Evolutionary conservation across 2,888 invertebrate genomes (phyloP).

Genomic region (Lampropteryx suffumata): DNA sequence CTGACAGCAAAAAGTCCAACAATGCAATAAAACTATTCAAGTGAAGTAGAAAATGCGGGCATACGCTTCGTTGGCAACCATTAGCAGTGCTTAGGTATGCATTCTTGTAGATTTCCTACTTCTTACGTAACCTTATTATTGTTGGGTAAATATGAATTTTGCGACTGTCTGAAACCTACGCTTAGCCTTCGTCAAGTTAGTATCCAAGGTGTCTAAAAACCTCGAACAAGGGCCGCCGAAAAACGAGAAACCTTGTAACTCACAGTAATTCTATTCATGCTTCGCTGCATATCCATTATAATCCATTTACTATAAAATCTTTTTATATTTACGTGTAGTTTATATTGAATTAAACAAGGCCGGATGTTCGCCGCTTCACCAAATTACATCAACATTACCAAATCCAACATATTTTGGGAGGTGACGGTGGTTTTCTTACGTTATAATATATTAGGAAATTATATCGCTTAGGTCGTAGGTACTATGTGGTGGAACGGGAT

Average conservation of each 20-base stretch:
- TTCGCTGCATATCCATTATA: slow-evolving; percentile 56
- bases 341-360: slow-evolving; percentile 59
- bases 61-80: slow-evolving; percentile 8
- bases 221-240: not conserved
- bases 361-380: slow-evolving; percentile 57
- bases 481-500: too few species aligned
- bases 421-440: not conserved
- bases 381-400: slow-evolving; percentile 58
- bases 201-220: not conserved
- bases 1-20: slow-evolving; percentile 22
- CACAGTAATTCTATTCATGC: slow-evolving; percentile 48
- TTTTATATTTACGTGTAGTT: slow-evolving; percentile 51
- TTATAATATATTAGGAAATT: not conserved
- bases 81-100: slow-evolving; percentile 11
- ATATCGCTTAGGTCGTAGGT: too few species aligned
- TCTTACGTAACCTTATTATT: slow-evolving; percentile 5
- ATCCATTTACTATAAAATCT: slow-evolving; percentile 57
- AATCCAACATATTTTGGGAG: slow-evolving; percentile 13
- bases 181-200: too few species aligned
- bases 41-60: slow-evolving; percentile 15
- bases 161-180: too few species aligned
- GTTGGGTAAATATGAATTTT: too few species aligned
- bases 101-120: slow-evolving; percentile 7
- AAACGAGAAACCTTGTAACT: slow-evolving; percentile 27
- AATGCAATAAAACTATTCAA: slow-evolving; percentile 22